These are phyloP conservation scores for Cryptocephalus primarius DNA, from an alignment of 2,888 invertebrate species.

Conservation along the genomic window DNA sequence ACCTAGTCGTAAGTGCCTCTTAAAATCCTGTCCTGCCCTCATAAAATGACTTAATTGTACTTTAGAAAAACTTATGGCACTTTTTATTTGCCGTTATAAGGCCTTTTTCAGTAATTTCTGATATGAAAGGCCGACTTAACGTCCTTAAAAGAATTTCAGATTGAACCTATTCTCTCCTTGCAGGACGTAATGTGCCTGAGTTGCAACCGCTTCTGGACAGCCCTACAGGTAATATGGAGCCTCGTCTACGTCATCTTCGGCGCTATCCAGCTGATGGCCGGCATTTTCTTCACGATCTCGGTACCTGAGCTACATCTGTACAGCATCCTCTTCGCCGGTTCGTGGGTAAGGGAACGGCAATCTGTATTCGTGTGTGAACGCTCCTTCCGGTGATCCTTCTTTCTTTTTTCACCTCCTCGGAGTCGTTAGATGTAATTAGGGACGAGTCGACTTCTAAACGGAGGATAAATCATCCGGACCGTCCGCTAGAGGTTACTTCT, in stretches of 20 bases:
- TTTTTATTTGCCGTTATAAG: too few relatives aligned
- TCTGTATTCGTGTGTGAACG: too few relatives aligned
- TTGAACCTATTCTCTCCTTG: conserved; percentile 9
- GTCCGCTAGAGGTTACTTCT: too few relatives aligned
- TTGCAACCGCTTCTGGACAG: conserved; percentile 35
- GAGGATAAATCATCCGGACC: too few relatives aligned
- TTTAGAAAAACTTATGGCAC: too few relatives aligned
- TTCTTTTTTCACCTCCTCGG: neutral
- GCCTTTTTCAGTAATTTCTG: too few relatives aligned
- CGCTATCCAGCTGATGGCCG: conserved; percentile 41
- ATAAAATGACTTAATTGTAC: too few relatives aligned
- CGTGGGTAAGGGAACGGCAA: conserved; percentile 38
- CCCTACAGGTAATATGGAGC: conserved; percentile 40
- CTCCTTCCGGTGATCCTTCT: neutral
- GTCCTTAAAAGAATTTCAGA: too few relatives aligned
- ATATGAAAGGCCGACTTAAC: too few relatives aligned
- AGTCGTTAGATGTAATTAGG: neutral
- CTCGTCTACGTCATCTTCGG: conserved; percentile 39
- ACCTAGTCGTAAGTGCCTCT: too few relatives aligned
- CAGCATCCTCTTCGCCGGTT: conserved; percentile 41
- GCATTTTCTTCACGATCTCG: conserved; percentile 42
- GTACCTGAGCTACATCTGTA: conserved; percentile 40
- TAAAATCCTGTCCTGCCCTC: too few relatives aligned
- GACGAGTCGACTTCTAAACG: too few relatives aligned
- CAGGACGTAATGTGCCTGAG: conserved; percentile 33